A percentile compares a stretch with the other conserved stretches of the same genome.
Conservation (phyloP, 1,140 invertebrate genomes). For the Luehdorfia chinensis region DNA sequence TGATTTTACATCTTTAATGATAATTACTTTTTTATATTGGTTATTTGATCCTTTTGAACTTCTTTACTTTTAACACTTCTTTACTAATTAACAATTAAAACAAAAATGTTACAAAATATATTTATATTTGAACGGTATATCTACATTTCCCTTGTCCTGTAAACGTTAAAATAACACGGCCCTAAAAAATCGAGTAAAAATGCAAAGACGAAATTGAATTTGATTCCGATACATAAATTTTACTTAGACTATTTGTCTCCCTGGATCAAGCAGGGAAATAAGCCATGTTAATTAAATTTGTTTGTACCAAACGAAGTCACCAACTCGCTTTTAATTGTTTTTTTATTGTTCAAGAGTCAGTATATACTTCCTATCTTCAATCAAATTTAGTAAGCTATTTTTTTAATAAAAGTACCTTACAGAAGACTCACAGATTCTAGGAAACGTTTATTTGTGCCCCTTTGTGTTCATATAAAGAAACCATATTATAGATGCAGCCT, state of each 20-base stretch:
- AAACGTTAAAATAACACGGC: constrained; percentile 46
- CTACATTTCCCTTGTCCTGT: constrained; percentile 35
- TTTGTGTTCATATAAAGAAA: constrained; percentile 34
- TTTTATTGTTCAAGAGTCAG: constrained; percentile 26
- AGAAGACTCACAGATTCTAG: no score
- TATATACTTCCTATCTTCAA: neutral
- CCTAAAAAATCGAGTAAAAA: constrained; percentile 68
- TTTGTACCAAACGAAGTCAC: constrained; percentile 51
- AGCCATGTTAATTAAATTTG: constrained; percentile 71
- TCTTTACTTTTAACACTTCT: no score
- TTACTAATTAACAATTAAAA: no score
- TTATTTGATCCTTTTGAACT: no score
- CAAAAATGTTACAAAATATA: no score
- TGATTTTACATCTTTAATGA: no score
- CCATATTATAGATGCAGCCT: constrained; percentile 48
- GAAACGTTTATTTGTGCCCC: constrained; percentile 4
- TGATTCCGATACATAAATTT: constrained; percentile 76
- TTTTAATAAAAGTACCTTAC: no score
- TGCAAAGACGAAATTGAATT: constrained; percentile 74
- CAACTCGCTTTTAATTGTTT: constrained; percentile 57
- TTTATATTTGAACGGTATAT: no score
- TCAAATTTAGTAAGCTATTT: no score
- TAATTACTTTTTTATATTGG: no score
- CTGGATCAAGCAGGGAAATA: constrained; percentile 65
- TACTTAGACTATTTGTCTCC: constrained; percentile 73